A percentile compares a stretch with the other conserved stretches of the same genome.
phyloP scores from a whole-genome alignment of 2,113 vertebrate genomes.

The Buteo buteo region DNA sequence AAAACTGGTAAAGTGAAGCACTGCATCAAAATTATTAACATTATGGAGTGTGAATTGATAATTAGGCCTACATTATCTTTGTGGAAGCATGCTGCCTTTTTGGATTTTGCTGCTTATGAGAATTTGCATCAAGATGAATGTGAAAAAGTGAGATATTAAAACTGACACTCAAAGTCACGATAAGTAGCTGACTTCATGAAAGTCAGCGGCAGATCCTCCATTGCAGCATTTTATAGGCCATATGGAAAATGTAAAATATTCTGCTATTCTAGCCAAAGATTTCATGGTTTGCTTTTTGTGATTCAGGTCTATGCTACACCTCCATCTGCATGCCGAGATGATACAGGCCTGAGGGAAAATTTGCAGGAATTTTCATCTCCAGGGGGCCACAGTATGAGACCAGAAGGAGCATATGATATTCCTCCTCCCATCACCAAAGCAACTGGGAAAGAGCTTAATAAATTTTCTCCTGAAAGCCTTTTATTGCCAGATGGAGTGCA shows the following conservation, averaged over 20 bases:
- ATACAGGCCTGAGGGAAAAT: constrained; percentile 74
- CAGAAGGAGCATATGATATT: constrained; percentile 89
- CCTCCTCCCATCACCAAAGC: constrained; percentile 80
- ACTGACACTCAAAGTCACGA: not conserved
- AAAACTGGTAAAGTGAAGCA: not conserved
- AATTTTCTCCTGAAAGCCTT: constrained; percentile 73
- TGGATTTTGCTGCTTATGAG: not conserved
- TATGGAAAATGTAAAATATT: not conserved
- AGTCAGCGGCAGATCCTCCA: not conserved
- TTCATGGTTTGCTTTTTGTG: constrained; percentile 3
- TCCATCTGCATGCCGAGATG: constrained; percentile 70
- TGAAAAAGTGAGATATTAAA: not conserved
- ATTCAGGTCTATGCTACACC: constrained; percentile 83
- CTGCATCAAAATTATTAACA: not conserved
- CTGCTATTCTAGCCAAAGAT: not conserved
- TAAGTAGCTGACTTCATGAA: not conserved
- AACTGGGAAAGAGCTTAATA: constrained; percentile 63
- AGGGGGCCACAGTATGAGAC: constrained; percentile 52
- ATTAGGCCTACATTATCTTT: not conserved
- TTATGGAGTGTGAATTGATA: not conserved
- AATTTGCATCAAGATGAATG: not conserved
- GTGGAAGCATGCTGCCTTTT: not conserved
- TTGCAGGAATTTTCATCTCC: constrained; percentile 85
- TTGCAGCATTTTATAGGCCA: not conserved
- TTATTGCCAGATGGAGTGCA: constrained; percentile 31